Conservation (phyloP, 2,113 vertebrate genomes). For the Grammomys surdaster region DNA sequence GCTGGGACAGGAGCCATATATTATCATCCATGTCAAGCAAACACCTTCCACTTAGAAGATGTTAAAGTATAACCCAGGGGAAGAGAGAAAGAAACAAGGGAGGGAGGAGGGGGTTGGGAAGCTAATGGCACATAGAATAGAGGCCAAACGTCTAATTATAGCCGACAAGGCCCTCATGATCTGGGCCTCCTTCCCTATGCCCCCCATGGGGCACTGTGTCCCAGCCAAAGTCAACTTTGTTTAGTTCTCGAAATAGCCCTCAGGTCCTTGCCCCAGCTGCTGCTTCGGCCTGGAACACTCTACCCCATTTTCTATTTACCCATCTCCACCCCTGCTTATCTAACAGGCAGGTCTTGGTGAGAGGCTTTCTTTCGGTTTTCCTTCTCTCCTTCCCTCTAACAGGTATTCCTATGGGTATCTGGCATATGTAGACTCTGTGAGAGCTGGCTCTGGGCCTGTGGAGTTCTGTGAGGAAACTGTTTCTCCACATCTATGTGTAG, state of each 20-base stretch:
- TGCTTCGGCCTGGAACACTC: not conserved
- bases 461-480: not conserved
- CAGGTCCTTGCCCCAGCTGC: not conserved
- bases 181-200: conserved; percentile 65
- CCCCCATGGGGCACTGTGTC: conserved; percentile 59
- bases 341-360: not conserved
- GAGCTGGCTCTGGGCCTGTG: not conserved
- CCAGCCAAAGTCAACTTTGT: conserved; percentile 70
- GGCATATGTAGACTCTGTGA: not conserved
- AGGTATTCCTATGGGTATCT: not conserved
- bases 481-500: not conserved
- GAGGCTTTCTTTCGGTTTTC: not conserved
- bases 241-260: conserved; percentile 70
- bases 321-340: conserved; percentile 12
- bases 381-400: not conserved
- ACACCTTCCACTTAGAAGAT: not conserved
- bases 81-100: not conserved
- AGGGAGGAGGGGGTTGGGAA: not conserved
- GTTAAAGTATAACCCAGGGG: conserved; percentile 26
- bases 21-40: conserved; percentile 37
- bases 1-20: not conserved
- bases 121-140: not conserved
- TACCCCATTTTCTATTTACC: not conserved
- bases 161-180: conserved; percentile 58
- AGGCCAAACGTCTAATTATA: conserved; percentile 72